Base-by-base conservation (phyloP, 2,888 invertebrate genomes). In the Drosophila pseudotalamancana region DNA sequence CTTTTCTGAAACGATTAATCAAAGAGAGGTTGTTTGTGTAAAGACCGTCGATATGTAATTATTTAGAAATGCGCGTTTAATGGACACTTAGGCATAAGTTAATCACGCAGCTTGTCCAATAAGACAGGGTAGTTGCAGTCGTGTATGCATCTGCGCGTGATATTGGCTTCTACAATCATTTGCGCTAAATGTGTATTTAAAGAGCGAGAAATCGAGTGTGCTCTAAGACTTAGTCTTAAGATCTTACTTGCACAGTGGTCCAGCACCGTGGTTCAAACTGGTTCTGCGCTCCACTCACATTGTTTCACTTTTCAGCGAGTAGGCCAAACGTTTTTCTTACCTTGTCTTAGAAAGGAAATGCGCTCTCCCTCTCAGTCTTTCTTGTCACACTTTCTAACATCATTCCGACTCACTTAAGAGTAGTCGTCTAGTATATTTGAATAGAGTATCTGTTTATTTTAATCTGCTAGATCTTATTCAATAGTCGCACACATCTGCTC, bases 21-120 rank as follows among this genome's bases (percentile, higher is more conserved):
- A n/a, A 37, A 34, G 42, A 39, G 21, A 42, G 12, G n/a, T 16
- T 46, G 34, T 34, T 54, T 23, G 43, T 63, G 62, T 74, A 54
- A 34, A 29, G 46, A 18, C 68, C 76, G 64, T 68, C 76, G 72
- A 72, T 72, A 54, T 63, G 72, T 68, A 76, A 82, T 72, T 82
- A 72, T 82, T 63, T 72, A 55, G 42, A 74, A 77, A 45, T 65
- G 39, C 62, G 29, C 40, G 19, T 51, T 53, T 61, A 62, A 63
- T 59, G 49, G 57, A 29, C 34, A 56, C 39, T 51, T 49, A 18
- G 39, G 5, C 19, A 11, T 37, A 21, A 27, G 14, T 57, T 45
- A 63, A 77, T 77, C 77, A 61, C 55, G 57, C 12, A n/a, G 37
- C 49, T 34, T 35, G 16, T 39, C 18, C 25, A 77, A 80, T 72